Evolutionary conservation across 2,113 vertebrate species (phyloP).

Genomic region (Uropsilus gracilis): DNA sequence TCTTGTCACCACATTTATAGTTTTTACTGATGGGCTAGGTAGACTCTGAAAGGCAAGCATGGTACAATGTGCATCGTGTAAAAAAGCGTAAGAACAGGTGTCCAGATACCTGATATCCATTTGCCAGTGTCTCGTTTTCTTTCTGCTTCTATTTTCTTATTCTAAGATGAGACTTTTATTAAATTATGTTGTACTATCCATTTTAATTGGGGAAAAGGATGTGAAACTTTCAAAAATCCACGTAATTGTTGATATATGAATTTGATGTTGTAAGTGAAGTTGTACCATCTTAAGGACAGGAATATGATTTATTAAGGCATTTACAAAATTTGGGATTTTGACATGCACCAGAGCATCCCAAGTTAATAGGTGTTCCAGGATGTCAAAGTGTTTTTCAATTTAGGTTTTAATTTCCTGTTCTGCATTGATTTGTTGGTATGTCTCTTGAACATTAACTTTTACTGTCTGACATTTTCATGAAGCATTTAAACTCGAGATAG

Average conservation of each 20-base stretch:
- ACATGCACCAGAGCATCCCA: background rate
- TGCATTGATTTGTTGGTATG: conserved; percentile 28
- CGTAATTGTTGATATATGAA: background rate
- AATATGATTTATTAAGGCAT: conserved; percentile 19
- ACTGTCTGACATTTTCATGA: conserved; percentile 55
- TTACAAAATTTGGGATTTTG: conserved; percentile 45
- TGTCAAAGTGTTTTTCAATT: background rate
- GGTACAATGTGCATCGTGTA: background rate
- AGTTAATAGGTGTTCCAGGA: conserved; percentile 7
- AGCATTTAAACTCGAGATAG: conserved; percentile 59
- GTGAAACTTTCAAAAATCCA: conserved; percentile 39
- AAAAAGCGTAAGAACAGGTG: background rate
- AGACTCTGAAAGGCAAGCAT: background rate
- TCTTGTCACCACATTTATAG: background rate
- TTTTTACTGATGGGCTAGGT: background rate
- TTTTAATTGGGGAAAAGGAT: background rate
- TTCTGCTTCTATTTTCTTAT: background rate
- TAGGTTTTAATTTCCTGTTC: conserved; percentile 28
- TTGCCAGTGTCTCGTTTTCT: background rate
- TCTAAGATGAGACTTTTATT: background rate
- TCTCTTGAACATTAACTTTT: conserved; percentile 59
- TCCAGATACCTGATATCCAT: background rate
- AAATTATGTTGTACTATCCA: background rate
- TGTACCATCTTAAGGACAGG: background rate
- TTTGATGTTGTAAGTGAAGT: conserved; percentile 31